These are phyloP conservation scores for Hydrotaea cyrtoneurina DNA, from an alignment of 2,888 invertebrate species.

Conservation along the genomic window DNA sequence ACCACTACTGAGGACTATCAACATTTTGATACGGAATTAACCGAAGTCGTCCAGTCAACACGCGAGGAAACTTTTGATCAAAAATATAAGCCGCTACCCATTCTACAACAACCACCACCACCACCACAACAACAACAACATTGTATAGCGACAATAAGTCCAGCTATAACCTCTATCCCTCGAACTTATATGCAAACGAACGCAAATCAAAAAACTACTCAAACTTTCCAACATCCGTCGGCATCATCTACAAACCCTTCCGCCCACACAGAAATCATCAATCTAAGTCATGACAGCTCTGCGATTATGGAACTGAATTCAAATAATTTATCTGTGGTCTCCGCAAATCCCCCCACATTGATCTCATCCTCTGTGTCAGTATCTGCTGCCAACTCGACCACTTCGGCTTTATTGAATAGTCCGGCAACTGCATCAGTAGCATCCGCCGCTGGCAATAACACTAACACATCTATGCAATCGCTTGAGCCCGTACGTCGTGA, in stretches of 20 bases:
- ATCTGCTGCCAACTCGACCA: not conserved
- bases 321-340: slow-evolving; percentile 42
- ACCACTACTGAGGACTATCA: slow-evolving; percentile 54
- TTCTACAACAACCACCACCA: slow-evolving; percentile 35
- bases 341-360: slow-evolving; percentile 22
- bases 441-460: not conserved
- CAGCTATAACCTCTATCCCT: not conserved
- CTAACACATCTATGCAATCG: not conserved
- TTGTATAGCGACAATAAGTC: not conserved
- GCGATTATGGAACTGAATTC: slow-evolving; percentile 42
- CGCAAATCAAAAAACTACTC: not conserved
- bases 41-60: slow-evolving; percentile 19
- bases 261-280: slow-evolving; percentile 33
- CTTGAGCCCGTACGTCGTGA: slow-evolving; percentile 70
- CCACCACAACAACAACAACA: slow-evolving; percentile 45
- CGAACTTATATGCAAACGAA: not conserved
- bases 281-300: slow-evolving; percentile 36
- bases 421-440: slow-evolving; percentile 28
- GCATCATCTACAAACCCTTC: not conserved
- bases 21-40: slow-evolving; percentile 58
- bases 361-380: not conserved
- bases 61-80: slow-evolving; percentile 66
- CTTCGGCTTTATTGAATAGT: not conserved
- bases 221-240: not conserved
- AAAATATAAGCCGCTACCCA: slow-evolving; percentile 66